Evolutionary conservation across 1,140 invertebrate genomes (phyloP), one percentile per base, ranked within the genome.

Genomic region (Drosophila aff.): DNA sequence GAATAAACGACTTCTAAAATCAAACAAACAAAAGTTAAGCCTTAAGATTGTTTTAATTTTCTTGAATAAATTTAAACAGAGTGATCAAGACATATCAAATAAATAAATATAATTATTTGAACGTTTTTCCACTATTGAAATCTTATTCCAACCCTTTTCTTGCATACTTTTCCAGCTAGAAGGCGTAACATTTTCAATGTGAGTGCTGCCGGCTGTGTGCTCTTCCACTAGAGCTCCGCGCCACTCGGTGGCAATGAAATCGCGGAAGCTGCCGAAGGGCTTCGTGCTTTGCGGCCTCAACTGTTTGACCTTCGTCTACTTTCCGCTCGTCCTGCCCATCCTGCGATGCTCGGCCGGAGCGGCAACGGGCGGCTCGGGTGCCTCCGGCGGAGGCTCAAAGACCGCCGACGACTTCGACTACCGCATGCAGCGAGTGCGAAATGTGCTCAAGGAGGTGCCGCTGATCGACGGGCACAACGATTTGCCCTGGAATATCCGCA

Each of bases 401-500:
- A 52, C 43, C 74, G 53, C 46, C 66, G 69, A 76, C 64, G 86
- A 93, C 41, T 92, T 92, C 81, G 92, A 93, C 59, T 94, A 94
- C 66, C 92, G 94, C 33, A 81, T 95, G 72, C 94, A 95, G 58
- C 93, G 92, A 23, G 94, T 94, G 44, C 91, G 93, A 47, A 93
- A 94, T 76, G 94, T 94, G 31, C 87, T 95, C 38, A 93, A 93
- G 43, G 94, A 95, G 75, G 94, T 95, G 81, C 94, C 94, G 33
- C 92, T 95, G 78, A 95, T 95, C 87, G 94, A 95, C 80, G 94
- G 94, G 5, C 97, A 98, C 94, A 98, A 98, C 93, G 97, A 98
- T 89, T 92, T 98, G 33, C 96, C 97, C 0, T 97, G 96, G 96
- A 97, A 97, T 91, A 96, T 97, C 58, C 93, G 96, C 65, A 96